phyloP scores from a whole-genome alignment of 2,888 invertebrate species.

The Orthosia cruda region DNA sequence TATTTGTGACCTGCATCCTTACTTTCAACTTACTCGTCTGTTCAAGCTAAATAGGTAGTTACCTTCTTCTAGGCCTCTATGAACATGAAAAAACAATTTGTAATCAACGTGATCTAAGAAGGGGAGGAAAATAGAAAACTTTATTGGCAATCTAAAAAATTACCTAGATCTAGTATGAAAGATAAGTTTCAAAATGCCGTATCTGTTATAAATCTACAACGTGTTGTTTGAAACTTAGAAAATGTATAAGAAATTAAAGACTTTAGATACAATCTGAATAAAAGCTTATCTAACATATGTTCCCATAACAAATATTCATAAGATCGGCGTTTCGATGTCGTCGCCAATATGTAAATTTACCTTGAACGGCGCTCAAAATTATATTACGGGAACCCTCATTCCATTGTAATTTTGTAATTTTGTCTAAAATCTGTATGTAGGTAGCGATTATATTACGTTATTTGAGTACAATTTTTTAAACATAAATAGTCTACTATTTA shows the following conservation, averaged over 20 bases:
- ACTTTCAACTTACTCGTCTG: constrained; percentile 17
- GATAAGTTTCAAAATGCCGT: background rate
- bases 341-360: constrained; percentile 76
- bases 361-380: constrained; percentile 78
- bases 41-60: constrained; percentile 14
- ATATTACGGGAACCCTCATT: constrained; percentile 81
- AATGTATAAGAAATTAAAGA: background rate
- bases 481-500: background rate
- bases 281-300: constrained; percentile 4
- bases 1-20: constrained; percentile 52
- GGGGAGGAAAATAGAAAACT: background rate
- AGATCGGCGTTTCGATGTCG: constrained; percentile 40
- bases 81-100: constrained; percentile 19
- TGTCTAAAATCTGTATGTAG: background rate
- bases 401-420: constrained; percentile 71
- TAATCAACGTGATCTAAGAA: background rate
- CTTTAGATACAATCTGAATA: background rate
- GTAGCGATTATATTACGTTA: background rate
- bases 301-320: constrained; percentile 13
- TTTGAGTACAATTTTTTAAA: background rate
- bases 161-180: background rate
- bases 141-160: background rate
- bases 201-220: background rate
- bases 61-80: background rate
- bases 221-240: background rate